Conservation (phyloP, 1,140 invertebrate genomes). For the Catajapyx aquilonaris region DNA sequence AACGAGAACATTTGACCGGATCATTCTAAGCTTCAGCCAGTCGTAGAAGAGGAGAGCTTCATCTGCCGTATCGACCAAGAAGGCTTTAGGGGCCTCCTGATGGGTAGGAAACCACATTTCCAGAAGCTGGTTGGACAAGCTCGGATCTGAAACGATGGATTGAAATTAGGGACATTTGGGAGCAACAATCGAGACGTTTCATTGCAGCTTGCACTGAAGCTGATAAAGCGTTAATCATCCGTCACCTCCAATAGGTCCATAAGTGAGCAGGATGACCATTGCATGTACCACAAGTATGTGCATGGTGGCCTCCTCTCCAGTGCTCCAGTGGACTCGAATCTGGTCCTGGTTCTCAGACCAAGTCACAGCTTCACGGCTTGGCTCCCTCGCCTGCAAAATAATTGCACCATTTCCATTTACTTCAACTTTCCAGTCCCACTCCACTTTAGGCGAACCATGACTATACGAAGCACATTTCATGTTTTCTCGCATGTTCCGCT, state of each 20-base stretch:
- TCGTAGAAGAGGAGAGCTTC: conserved; percentile 74
- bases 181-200: too few species aligned
- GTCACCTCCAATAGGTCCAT: conserved; percentile 39
- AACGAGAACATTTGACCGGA: conserved; percentile 57
- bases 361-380: conserved; percentile 35
- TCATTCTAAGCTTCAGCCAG: conserved; percentile 86
- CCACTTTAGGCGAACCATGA: not conserved
- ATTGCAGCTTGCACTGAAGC: too few species aligned
- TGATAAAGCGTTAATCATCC: too few species aligned
- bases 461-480: not conserved
- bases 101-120: conserved; percentile 37
- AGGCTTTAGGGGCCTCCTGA: conserved; percentile 43
- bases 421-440: too few species aligned
- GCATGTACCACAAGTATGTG: conserved; percentile 81
- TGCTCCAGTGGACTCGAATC: conserved; percentile 56
- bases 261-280: conserved; percentile 79
- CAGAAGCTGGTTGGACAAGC: conserved; percentile 35
- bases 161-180: too few species aligned
- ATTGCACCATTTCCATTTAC: too few species aligned
- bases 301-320: conserved; percentile 58
- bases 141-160: conserved; percentile 19
- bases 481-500: too few species aligned
- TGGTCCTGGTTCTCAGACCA: conserved; percentile 40
- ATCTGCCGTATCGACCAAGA: conserved; percentile 59
- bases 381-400: conserved; percentile 25